Evolutionary conservation across 2,888 invertebrate species (phyloP).

Genomic region (Tinea pellionella): DNA sequence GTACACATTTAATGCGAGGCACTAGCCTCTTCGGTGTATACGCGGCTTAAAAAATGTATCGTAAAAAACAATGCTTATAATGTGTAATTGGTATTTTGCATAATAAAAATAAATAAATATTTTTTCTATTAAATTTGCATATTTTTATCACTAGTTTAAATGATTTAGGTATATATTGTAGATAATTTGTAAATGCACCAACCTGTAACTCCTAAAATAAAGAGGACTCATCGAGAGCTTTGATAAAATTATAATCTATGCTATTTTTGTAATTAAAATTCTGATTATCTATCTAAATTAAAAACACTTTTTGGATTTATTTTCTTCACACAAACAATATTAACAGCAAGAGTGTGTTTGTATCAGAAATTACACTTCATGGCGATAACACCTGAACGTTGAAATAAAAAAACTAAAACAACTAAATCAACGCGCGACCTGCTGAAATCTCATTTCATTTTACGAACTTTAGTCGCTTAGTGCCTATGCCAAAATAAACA

Average conservation of each 20-base stretch:
- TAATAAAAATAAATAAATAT: not conserved
- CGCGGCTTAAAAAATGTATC: slow-evolving; percentile 9
- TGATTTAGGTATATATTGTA: not conserved
- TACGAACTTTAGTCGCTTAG: too few relatives aligned
- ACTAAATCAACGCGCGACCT: too few relatives aligned
- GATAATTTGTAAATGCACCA: not conserved
- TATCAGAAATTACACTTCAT: too few relatives aligned
- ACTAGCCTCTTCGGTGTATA: not conserved
- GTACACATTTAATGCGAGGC: slow-evolving; percentile 13
- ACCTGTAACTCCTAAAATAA: too few relatives aligned
- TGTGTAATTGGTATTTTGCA: not conserved
- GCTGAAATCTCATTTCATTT: too few relatives aligned
- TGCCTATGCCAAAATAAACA: too few relatives aligned
- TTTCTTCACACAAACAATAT: too few relatives aligned
- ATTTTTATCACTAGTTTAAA: not conserved
- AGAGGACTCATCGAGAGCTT: not conserved
- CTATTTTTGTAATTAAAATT: not conserved
- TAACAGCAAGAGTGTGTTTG: too few relatives aligned
- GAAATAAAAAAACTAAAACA: too few relatives aligned
- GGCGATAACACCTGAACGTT: too few relatives aligned
- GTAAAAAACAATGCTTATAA: not conserved
- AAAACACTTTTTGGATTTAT: not conserved
- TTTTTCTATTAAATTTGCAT: not conserved
- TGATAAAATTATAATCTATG: not conserved
- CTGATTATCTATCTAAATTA: not conserved